Evolutionary conservation across 2,888 invertebrate species (phyloP).

Genomic region (Tipula lateralis): DNA sequence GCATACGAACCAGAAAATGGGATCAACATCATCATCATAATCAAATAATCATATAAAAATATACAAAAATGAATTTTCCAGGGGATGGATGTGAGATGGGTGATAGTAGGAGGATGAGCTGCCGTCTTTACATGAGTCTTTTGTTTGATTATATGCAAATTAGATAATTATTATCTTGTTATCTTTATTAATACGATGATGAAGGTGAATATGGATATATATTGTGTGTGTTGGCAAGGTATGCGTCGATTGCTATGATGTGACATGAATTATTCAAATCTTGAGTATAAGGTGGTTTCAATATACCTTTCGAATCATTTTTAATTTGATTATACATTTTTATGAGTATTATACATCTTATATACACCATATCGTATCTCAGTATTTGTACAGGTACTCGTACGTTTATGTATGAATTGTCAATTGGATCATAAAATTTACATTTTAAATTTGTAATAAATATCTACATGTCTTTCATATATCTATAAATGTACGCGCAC

Average conservation of each 20-base stretch:
- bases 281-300: not conserved
- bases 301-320: not conserved
- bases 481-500: no score
- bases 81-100: not conserved
- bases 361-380: not conserved
- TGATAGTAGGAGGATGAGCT: not conserved
- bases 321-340: constrained; percentile 13
- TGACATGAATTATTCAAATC: constrained; percentile 13
- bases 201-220: not conserved
- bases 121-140: not conserved
- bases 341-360: not conserved
- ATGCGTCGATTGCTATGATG: not conserved
- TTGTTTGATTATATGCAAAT: not conserved
- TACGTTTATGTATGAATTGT: not conserved
- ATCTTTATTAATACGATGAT: not conserved
- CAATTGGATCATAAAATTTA: not conserved
- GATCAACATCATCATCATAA: not conserved
- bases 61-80: not conserved
- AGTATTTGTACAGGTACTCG: not conserved
- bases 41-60: not conserved
- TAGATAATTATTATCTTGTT: constrained; percentile 12
- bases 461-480: not conserved
- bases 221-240: not conserved
- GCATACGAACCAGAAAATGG: not conserved
- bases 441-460: not conserved